Conservation (phyloP, 2,888 invertebrate genomes). For the Lamellibrachia columna region DNA sequence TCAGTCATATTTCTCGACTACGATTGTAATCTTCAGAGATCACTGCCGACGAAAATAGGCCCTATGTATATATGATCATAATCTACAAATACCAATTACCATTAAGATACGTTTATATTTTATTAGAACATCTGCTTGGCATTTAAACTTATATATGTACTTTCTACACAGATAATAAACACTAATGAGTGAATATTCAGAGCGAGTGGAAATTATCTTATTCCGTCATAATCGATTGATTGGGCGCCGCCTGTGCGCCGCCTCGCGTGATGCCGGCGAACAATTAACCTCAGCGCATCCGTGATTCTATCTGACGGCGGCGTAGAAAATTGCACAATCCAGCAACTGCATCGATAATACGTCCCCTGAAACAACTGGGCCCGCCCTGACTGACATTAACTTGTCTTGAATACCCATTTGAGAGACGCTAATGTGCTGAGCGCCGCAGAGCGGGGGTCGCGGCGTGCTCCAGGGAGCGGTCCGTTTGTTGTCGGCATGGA, state of each 20-base stretch:
- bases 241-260: background rate
- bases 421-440: conserved; percentile 1
- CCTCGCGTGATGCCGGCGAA: conserved; percentile 9
- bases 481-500: background rate
- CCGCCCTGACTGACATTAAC: background rate
- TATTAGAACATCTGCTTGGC: too few species aligned
- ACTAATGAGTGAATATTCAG: background rate
- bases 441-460: background rate
- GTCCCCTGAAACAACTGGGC: background rate
- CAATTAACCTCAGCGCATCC: background rate
- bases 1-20: too few species aligned
- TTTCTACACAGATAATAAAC: background rate
- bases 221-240: background rate
- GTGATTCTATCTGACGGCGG: background rate
- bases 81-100: too few species aligned
- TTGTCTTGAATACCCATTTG: conserved; percentile 4
- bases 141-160: too few species aligned
- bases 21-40: too few species aligned
- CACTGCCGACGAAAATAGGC: too few species aligned
- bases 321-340: conserved; percentile 9
- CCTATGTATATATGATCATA: too few species aligned
- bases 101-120: too few species aligned
- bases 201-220: too few species aligned
- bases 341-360: conserved; percentile 4
- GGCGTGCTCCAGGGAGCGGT: background rate